A percentile compares a stretch with the other conserved stretches of the same genome.
These are phyloP conservation scores for Callospermophilus lateralis DNA, from an alignment of 2,113 vertebrate genomes.

Conservation along the genomic window DNA sequence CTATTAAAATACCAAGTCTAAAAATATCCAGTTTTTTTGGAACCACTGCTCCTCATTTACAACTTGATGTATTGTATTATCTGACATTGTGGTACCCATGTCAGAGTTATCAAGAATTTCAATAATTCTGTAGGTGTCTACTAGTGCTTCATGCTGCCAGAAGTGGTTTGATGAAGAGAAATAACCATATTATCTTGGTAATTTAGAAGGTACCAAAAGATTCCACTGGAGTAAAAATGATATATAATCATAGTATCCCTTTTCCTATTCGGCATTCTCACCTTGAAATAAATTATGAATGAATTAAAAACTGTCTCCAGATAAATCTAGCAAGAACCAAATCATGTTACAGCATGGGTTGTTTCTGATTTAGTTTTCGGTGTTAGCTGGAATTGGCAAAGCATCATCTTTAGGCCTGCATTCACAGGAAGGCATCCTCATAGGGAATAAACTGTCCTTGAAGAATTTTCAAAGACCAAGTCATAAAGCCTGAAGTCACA, in stretches of 20 bases:
- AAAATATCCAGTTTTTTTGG: neutral
- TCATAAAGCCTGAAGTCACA: neutral
- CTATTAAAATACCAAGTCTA: neutral
- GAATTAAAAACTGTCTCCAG: neutral
- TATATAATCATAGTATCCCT: neutral
- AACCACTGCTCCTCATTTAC: neutral
- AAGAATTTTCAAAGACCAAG: neutral
- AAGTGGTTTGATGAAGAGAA: neutral
- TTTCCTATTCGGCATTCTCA: neutral
- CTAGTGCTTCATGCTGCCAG: neutral
- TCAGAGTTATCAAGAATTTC: neutral
- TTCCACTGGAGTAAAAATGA: neutral
- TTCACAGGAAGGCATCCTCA: neutral
- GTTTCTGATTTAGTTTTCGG: neutral
- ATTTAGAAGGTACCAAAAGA: neutral
- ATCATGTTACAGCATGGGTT: neutral
- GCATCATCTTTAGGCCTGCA: neutral
- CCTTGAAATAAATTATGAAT: neutral
- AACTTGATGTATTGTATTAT: neutral
- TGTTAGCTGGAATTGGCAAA: neutral
- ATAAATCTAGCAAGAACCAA: neutral
- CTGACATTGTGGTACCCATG: neutral
- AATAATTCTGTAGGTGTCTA: neutral
- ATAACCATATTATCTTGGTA: neutral
- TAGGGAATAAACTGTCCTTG: neutral